Conservation (phyloP, 2,113 vertebrate species). For the Nanger granti region DNA sequence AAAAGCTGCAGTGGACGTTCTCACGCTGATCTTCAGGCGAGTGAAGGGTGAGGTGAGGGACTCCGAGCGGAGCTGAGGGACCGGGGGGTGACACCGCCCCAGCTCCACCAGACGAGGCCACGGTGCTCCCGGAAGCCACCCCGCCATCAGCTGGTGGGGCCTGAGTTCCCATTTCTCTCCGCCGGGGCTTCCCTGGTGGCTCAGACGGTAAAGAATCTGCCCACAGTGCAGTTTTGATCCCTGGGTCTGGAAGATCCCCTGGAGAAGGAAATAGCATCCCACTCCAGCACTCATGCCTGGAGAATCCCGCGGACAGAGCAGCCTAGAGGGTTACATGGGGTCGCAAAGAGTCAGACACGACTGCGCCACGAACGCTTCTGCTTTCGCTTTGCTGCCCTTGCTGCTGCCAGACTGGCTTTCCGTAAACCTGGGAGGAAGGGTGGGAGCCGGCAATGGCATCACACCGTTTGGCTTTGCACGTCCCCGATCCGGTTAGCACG, state of each 20-base stretch:
- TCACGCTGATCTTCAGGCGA: accelerated
- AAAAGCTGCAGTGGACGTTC: neutral
- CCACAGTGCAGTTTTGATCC: neutral
- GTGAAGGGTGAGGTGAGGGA: neutral
- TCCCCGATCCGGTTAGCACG: accelerated
- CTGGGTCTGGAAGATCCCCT: neutral
- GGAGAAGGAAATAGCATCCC: neutral
- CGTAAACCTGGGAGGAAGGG: no score
- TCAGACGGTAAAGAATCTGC: neutral
- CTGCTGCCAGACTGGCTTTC: neutral
- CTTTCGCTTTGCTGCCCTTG: neutral
- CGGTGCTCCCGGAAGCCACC: neutral
- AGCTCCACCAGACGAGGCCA: neutral
- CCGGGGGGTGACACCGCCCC: accelerated
- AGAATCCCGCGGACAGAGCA: neutral
- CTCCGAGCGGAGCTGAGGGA: neutral
- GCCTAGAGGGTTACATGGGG: neutral
- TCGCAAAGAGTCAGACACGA: neutral
- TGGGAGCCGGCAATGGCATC: neutral
- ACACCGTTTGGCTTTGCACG: accelerated
- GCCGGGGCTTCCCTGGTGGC: neutral
- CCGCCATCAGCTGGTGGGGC: accelerated
- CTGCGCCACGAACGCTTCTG: neutral
- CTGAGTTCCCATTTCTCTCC: accelerated
- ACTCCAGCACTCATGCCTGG: neutral